Evolutionary conservation across 1,140 invertebrate genomes (phyloP), one percentile per base, ranked within the genome.

Genomic region (Contarinia nasturtii): DNA sequence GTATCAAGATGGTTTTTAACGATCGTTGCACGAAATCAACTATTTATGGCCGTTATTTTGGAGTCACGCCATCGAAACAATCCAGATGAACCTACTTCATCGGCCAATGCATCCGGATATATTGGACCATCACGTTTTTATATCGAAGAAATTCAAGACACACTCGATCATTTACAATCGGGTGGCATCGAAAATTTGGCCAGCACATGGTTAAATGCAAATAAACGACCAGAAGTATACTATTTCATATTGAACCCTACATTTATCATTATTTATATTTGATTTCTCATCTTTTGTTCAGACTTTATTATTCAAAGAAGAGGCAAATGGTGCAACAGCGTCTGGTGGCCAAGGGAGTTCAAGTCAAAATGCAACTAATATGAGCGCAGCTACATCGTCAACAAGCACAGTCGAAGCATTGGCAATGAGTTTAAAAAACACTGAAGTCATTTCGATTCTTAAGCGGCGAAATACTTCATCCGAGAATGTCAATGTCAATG

Each of bases 121-220:
- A 45, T 69, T 67, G 21, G 58, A 61, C 51, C 68, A 49, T 73
- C 73, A 53, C 56, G 57, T 14, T 58, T 63, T 47, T 62, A 63
- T 45, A 63, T 80, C 1, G 75, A 79, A 61, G 76, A 79, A 61
- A 77, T 75, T n/a, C 74, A 79, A 56, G 76, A 77, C 45, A 79
- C 76, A 2, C 56, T 80, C 2, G 67, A 72, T 34, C 75, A 79
- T 54, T 67, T 80, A n/a, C 70, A 75, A 52, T 74, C 76, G 55
- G 68, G 77, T 44, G 77, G 77, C 21, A 68, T 79, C 7, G 65
- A 74, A 36, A 68, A 67, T 15, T 51, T 79, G 12, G 73, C 73
- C 12, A 67, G 69, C 37, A 75, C 76, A 50, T 77, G 75, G 72
- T 67, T 75, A 40, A 52, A 62, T 7, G 66, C 70, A 1, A 75